Evolutionary conservation across 1,140 invertebrate species (phyloP).

Genomic region (Drosophila pachea): DNA sequence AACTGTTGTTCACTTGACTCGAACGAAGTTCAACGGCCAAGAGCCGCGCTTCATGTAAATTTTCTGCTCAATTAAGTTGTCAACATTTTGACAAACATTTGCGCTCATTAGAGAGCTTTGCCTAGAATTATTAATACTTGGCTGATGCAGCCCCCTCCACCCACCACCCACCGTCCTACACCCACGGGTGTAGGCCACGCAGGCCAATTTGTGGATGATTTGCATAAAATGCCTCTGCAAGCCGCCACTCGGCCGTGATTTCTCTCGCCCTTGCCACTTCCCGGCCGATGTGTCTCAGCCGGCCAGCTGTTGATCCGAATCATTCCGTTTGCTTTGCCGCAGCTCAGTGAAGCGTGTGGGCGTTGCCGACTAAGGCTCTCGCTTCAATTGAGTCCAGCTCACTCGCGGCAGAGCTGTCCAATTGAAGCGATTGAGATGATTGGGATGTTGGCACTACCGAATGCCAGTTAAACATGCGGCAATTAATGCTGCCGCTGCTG

Average conservation of each 20-base stretch:
- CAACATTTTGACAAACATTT: conserved; percentile 70
- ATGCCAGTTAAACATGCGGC: conserved; percentile 49
- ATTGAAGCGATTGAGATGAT: conserved; percentile 60
- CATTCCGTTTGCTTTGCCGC: conserved; percentile 42
- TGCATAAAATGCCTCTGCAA: conserved; percentile 57
- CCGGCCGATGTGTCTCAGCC: not conserved
- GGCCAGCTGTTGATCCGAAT: conserved; percentile 39
- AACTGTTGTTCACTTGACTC: conserved; percentile 25
- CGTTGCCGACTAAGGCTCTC: too few species aligned
- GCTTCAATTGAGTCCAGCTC: conserved; percentile 70
- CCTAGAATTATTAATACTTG: conserved; percentile 67
- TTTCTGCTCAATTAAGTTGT: conserved; percentile 73
- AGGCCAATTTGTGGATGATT: conserved; percentile 62
- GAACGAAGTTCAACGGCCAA: not conserved
- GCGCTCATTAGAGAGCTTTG: conserved; percentile 60
- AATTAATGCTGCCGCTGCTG: conserved; percentile 49
- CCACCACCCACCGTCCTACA: too few species aligned
- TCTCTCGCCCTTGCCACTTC: conserved; percentile 18
- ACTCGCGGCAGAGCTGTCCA: conserved; percentile 61
- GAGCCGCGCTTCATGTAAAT: conserved; percentile 28
- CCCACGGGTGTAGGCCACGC: too few species aligned
- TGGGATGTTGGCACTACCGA: not conserved
- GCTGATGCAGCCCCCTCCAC: conserved; percentile 38
- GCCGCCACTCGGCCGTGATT: conserved; percentile 29
- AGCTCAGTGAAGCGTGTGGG: conserved; percentile 41